Evolutionary conservation across 2,113 vertebrate species (phyloP), one percentile per base, ranked within the genome.

Genomic region (Anseranas semipalmata): DNA sequence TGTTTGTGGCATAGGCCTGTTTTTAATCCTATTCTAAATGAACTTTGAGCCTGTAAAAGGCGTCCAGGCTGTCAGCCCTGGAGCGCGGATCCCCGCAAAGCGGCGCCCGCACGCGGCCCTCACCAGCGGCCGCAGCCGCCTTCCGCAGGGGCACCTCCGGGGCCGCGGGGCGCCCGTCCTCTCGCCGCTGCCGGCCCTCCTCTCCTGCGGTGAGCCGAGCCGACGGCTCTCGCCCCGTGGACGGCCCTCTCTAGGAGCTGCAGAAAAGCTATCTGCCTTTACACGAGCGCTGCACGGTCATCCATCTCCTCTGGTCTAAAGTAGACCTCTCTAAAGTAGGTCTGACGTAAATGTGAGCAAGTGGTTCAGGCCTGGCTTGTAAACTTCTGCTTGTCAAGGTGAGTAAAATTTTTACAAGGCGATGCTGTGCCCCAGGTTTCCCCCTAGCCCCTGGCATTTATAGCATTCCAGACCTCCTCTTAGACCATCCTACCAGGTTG

Each of bases 241-340:
- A 28, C 1, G 0, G 2, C 19, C 5, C 18, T 27, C 66, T 32
- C 20, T 7, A 27, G 68, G 25, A 68, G 20, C 39, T 18, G 16
- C 45, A 15, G 33, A 25, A 45, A 45, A 27, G 43, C 30, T 24
- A 43, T 16, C 7, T 71, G 33, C n/a, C 48, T 41, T 71, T n/a
- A 14, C 2, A 1, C 13, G 9, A 68, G 39, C 30, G 0, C 39
- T 58, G 9, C 25, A 4, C 17, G 2, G 25, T 45, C 21, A 3
- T 39, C 53, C 60, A 43, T 50, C n/a, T 19, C 15, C 15, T 33
- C 11, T 21, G 7, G 48, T 50, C 48, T 33, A 14, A 56, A n/a
- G 6, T 25, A 50, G 48, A 25, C 48, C 48, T 25, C 3, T 22
- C 48, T 25, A 13, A 50, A 50, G 22, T 15, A 39, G 30, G 11